Conservation (phyloP, 2,113 vertebrate genomes). For the Esox niger region DNA sequence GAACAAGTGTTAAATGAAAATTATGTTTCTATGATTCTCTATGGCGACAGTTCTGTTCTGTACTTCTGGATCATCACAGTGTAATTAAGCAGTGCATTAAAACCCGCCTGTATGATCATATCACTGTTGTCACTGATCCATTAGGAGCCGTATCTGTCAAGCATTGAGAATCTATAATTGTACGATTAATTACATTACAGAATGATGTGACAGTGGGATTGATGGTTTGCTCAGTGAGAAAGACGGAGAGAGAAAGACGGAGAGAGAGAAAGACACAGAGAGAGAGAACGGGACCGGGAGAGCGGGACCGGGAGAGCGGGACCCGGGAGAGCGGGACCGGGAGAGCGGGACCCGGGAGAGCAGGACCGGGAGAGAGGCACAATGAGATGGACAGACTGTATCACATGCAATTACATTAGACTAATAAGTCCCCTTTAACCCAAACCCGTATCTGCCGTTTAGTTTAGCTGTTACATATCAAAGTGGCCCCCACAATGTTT, state of each 20-base stretch:
- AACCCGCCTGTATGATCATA: conserved; percentile 73
- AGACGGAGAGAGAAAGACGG: conserved; percentile 46
- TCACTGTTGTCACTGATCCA: conserved; percentile 75
- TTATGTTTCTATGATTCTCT: background rate
- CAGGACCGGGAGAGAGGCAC: too few relatives aligned
- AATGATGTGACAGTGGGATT: conserved; percentile 73
- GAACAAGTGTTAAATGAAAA: too few relatives aligned
- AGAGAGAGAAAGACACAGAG: too few relatives aligned
- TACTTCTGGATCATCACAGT: conserved; percentile 55
- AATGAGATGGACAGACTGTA: too few relatives aligned
- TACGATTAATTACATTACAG: conserved; percentile 72
- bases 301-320: too few relatives aligned
- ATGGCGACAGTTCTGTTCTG: conserved; percentile 8
- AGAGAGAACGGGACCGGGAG: too few relatives aligned
- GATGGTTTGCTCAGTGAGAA: conserved; percentile 50
- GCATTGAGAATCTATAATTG: conserved; percentile 76
- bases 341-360: too few relatives aligned
- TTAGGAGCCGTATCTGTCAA: conserved; percentile 74
- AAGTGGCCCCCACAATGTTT: conserved; percentile 14
- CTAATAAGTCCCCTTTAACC: conserved; percentile 55
- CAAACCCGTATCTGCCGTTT: conserved; percentile 35
- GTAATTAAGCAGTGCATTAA: conserved; percentile 80
- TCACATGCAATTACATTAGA: conserved; percentile 61
- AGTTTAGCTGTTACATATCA: conserved; percentile 34
- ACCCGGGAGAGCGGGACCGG: too few relatives aligned